These are phyloP conservation scores for Drosophila serrata DNA, from an alignment of 1,140 invertebrate genomes.

Conservation along the genomic window DNA sequence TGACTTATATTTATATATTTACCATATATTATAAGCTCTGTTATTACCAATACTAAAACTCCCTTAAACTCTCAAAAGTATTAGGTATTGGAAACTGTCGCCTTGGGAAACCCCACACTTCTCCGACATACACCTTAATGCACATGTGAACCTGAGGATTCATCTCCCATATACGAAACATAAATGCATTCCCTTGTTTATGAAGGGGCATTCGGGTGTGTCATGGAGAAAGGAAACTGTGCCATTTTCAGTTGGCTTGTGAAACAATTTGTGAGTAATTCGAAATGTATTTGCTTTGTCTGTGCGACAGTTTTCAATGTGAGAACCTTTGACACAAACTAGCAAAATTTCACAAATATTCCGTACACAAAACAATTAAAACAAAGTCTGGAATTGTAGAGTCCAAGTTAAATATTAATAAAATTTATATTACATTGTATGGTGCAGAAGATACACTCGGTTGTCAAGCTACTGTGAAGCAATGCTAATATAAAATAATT, in stretches of 20 bases:
- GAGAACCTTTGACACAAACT: conserved; percentile 25
- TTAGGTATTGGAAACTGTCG: conserved; percentile 6
- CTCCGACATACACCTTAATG: conserved; percentile 16
- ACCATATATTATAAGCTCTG: accelerated
- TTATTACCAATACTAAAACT: neutral
- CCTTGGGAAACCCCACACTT: conserved; percentile 7
- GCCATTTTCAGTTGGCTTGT: conserved; percentile 18
- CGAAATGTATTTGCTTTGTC: conserved; percentile 26
- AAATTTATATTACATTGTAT: conserved; percentile 5
- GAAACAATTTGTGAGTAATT: conserved; percentile 36
- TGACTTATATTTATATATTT: too few relatives aligned
- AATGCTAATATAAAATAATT: neutral
- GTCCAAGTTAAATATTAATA: conserved; percentile 1
- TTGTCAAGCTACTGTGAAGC: neutral
- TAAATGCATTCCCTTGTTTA: conserved; percentile 22
- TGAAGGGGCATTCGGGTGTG: neutral
- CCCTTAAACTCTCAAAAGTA: neutral
- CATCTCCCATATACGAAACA: neutral
- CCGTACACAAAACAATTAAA: conserved; percentile 14
- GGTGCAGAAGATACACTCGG: neutral
- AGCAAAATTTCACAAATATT: conserved; percentile 3
- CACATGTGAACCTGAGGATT: conserved; percentile 10
- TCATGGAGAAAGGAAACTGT: neutral
- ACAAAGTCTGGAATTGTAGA: neutral
- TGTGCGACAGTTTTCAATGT: conserved; percentile 3